Base-by-base conservation (phyloP, 2,797 vertebrate species). In the Acanthiza pusilla region DNA sequence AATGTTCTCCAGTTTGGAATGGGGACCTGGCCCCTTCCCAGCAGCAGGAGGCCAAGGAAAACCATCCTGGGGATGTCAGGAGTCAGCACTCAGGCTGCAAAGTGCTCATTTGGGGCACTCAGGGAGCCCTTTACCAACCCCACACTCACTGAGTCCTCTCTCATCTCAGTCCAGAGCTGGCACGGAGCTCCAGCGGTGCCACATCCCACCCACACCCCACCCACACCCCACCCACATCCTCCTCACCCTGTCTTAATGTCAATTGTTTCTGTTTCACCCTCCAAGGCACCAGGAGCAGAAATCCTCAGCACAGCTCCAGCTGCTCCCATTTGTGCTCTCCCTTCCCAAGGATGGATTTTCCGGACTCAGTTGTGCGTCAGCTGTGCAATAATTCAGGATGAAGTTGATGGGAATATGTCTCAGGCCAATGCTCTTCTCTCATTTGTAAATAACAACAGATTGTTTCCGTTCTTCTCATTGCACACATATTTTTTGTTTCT, bases 381-480 rank as follows among this genome's bases (percentile, higher is more conserved):
- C 19, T 7, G 3, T 1, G 8, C 16, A 23, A 1, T 2, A 16
- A 23, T 3, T 3, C 7, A 34, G 16, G 29, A 42, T 45, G 63
- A 11, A 53, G 15, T 5, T 0, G 6, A 27, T 7, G 12, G 38
- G 65, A 51, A 68, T 0, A 1, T 1, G 5, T 34, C 67, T 43
- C 40, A 55, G 85, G 54, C n/a, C 13, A 30, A 18, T 6, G 18
- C 21, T 40, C 13, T 38, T 80, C 51, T 53, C 57, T 47, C 15
- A 7, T 36, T 25, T 53, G 12, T 54, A 51, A 85, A n/a, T 25
- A 65, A 51, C 26, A 14, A 27, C 25, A 9, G 22, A 34, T 48
- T n/a, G 21, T 58, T 2, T 26, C 2, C 72, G 20, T 65, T 16
- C 9, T 61, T 71, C 45, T 19, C 9, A 43, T 77, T 71, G 53